phyloP scores from a whole-genome alignment of 2,888 invertebrate genomes.

The Abscondita cerata region DNA sequence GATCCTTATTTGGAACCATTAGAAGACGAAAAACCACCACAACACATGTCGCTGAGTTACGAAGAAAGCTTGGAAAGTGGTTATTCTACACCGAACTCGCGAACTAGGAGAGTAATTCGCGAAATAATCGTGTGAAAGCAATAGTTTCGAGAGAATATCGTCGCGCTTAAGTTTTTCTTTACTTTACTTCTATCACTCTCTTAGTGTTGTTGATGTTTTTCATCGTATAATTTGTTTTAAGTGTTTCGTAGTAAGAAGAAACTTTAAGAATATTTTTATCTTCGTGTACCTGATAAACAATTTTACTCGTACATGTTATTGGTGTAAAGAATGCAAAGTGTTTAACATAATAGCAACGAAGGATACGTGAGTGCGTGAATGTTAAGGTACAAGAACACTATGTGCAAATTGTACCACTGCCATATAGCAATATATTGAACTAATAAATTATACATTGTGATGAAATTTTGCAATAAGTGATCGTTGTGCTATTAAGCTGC shows the following conservation, averaged over 20 bases:
- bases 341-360: conserved; percentile 17
- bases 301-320: conserved; percentile 29
- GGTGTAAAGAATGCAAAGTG: conserved; percentile 1
- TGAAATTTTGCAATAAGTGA: conserved; percentile 53
- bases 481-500: conserved; percentile 51
- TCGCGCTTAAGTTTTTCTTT: conserved; percentile 6
- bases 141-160: background rate
- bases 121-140: conserved; percentile 86
- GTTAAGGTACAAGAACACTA: conserved; percentile 15
- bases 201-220: conserved; percentile 20
- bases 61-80: conserved; percentile 94
- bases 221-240: background rate
- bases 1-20: conserved; percentile 85
- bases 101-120: conserved; percentile 89
- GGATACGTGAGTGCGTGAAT: background rate
- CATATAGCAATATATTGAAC: conserved; percentile 40
- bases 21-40: conserved; percentile 84
- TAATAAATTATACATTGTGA: conserved; percentile 36
- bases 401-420: conserved; percentile 23
- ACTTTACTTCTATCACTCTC: background rate
- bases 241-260: background rate
- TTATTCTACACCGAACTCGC: conserved; percentile 92
- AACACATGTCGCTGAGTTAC: conserved; percentile 87
- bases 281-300: conserved; percentile 31
- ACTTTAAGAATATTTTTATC: conserved; percentile 17